Evolutionary conservation across 1,140 invertebrate genomes (phyloP), one percentile per base, ranked within the genome.

Genomic region (Drosophila rufa): DNA sequence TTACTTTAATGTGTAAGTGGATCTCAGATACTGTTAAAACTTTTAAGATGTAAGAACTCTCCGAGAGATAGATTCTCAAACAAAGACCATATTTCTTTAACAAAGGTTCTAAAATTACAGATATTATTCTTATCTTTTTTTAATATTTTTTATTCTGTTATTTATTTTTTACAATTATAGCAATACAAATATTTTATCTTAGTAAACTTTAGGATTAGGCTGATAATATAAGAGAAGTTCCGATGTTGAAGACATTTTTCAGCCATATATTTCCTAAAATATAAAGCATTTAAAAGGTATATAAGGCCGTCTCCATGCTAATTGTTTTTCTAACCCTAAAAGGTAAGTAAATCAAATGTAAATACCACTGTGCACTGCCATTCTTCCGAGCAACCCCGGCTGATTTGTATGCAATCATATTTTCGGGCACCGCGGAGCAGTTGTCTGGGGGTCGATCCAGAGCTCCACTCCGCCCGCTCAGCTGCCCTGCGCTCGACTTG

Each of bases 391-490:
- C 38, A 65, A 50, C 58, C 60, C 53, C 60, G 83, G 33, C 84
- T 89, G 74, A 89, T 89, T 89, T 89, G 85, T 89, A 90, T 81
- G 84, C 84, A 89, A 87, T 87, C 84, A 87, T 87, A 87, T 89
- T 87, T 87, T 87, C 65, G 80, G 79, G 40, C 50, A 61, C 48
- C 53, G 46, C 53, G 46, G 48, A 74, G 60, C 48, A 68, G 62
- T 68, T 55, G 67, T 73, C 74, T 59, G 75, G 50, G 65, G 47
- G 65, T 59, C 70, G 62, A 65, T 62, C 40, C 53, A 12, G 17
- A 6, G 7, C 33, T 22, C 17, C 51, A 55, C 19, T 14, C 12
- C 56, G 19, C 40, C 3, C 22, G 22, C 22, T 30, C 62, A 40
- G 30, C 62, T 45, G 56, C 33, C 51, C 45, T 40, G 48, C 82